Percentiles rank a stretch among this genome's conserved stretches.
phyloP scores from a whole-genome alignment of 2,113 vertebrate genomes.

The Oostethus manadensis region DNA sequence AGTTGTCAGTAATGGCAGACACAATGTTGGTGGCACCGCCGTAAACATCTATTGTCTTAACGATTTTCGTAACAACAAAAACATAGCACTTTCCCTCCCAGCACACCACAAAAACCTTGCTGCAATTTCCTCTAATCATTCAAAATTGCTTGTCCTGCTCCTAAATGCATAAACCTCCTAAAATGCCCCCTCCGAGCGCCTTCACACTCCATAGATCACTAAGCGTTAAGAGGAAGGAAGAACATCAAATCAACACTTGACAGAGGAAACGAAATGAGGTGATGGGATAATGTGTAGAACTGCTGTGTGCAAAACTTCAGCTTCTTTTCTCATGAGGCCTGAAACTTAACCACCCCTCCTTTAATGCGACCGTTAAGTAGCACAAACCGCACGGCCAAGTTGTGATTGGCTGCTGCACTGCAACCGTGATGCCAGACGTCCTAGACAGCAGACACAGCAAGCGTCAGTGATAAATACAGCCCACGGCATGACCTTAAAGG shows the following conservation, averaged over 20 bases:
- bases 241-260: constrained; percentile 1
- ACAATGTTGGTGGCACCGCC: neutral
- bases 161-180: constrained; percentile 10
- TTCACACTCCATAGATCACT: constrained; percentile 11
- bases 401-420: constrained; percentile 22
- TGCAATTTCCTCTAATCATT: constrained; percentile 32
- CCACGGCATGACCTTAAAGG: constrained; percentile 42
- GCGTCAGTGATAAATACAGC: constrained; percentile 43
- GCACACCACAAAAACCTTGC: neutral
- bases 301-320: neutral
- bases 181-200: constrained; percentile 6
- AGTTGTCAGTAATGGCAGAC: neutral
- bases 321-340: constrained; percentile 3
- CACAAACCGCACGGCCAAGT: constrained; percentile 16
- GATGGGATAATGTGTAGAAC: neutral
- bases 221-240: neutral
- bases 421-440: constrained; percentile 17
- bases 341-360: neutral
- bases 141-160: constrained; percentile 25
- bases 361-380: constrained; percentile 8
- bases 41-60: constrained; percentile 13
- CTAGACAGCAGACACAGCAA: constrained; percentile 29
- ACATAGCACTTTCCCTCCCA: neutral
- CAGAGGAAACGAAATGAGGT: neutral
- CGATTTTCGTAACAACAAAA: constrained; percentile 15